Percentiles rank a stretch among this genome's conserved stretches.
Evolutionary conservation across 2,888 invertebrate genomes (phyloP).

Genomic region (Labia minor): DNA sequence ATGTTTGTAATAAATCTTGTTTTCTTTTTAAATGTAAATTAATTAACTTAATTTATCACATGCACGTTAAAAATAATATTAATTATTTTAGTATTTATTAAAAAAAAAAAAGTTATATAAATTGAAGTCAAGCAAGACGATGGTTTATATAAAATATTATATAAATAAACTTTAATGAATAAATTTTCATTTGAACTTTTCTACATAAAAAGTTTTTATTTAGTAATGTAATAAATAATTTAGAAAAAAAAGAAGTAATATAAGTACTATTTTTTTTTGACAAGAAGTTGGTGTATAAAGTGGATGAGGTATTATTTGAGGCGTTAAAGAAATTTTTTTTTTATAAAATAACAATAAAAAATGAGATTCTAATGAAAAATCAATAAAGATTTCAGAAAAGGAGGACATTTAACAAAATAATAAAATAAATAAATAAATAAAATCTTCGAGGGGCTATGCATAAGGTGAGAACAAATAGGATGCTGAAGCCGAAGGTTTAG

Average conservation of each 20-base stretch:
- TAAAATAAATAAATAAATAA: too few species aligned
- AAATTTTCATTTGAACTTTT: slow-evolving; percentile 5
- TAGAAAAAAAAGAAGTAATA: neutral
- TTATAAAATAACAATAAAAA: too few species aligned
- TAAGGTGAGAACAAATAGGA: neutral
- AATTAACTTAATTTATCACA: slow-evolving; percentile 8
- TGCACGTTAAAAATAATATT: slow-evolving; percentile 15
- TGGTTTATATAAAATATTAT: neutral
- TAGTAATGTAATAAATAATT: slow-evolving; percentile 4
- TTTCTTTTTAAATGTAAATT: too few species aligned
- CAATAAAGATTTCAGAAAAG: neutral
- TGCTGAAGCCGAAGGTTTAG: neutral
- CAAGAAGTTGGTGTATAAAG: neutral
- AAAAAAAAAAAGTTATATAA: neutral
- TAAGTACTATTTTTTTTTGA: slow-evolving; percentile 2
- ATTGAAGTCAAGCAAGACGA: too few species aligned
- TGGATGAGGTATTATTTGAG: neutral
- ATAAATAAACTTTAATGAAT: slow-evolving; percentile 4
- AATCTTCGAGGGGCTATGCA: neutral
- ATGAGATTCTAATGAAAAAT: neutral
- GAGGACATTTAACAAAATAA: neutral
- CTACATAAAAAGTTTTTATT: neutral
- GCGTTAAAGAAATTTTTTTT: neutral
- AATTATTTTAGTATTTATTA: neutral
- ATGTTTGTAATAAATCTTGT: neutral